Base-by-base conservation (phyloP, 2,113 vertebrate genomes). In the Indri indri region DNA sequence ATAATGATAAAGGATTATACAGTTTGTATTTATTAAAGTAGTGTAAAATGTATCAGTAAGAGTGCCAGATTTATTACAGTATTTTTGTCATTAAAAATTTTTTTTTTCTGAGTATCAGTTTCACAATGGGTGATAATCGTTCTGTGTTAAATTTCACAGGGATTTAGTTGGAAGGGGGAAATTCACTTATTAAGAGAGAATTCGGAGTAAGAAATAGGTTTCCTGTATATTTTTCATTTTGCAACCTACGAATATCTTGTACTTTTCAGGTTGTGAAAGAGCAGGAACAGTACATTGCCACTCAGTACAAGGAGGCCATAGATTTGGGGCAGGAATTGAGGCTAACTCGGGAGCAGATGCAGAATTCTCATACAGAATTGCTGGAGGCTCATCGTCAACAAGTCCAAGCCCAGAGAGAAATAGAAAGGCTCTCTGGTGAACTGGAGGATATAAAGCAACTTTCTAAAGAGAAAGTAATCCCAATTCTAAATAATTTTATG, bases 391-490 rank as follows among this genome's bases (percentile, higher is more conserved):
- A 45, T 27, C 97, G 94, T 87, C 98, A 98, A 50, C 96, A 98
- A 96, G 96, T 97, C 47, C 98, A 98, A 88, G 97, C 97, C 77
- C 97, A 98, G 81, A 95, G 79, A 96, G 98, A 97, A 95, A 94
- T 98, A 84, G 98, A 99, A 57, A 96, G 95, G 88, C 97, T 99
- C 81, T 97, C 84, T 76, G 97, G 70, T 94, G 98, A 99, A 94
- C 97, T 99, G 91, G 98, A 99, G 17, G 96, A 98, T 90, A 57
- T 98, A 96, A 98, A 98, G 59, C 98, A 98, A 71, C 98, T 98
- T 45, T 97, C 90, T 80, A 98, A 97, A 94, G 99, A 99, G 70
- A 99, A 98, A 98, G 99, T 99, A 97, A 98, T 27, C n/a, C 8
- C 25, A 90, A 25, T 88, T 93, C 22, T 93, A 84, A 90, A 89